A percentile compares a stretch with the other conserved stretches of the same genome.
Evolutionary conservation across 2,113 vertebrate genomes (phyloP).

Genomic region (Hemiscyllium ocellatum): DNA sequence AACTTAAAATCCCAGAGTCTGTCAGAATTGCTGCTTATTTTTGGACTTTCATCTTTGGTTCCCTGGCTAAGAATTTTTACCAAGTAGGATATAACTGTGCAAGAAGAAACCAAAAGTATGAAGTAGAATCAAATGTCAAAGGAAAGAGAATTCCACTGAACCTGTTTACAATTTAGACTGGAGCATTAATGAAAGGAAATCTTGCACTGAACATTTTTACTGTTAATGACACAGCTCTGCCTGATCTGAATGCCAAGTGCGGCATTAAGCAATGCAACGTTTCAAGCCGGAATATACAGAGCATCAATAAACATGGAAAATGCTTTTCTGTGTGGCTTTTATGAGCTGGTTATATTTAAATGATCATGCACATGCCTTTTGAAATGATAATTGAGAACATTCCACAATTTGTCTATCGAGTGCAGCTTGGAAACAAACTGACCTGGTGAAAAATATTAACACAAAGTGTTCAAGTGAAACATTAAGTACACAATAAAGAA

Average conservation of each 20-base stretch:
- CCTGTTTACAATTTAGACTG: not conserved
- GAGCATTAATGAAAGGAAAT: not conserved
- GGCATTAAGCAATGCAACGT: not conserved
- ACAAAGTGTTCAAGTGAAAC: not conserved
- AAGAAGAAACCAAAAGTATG: not conserved
- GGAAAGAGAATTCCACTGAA: not conserved
- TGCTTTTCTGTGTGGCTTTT: not conserved
- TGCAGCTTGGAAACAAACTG: not conserved
- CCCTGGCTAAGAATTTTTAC: not conserved
- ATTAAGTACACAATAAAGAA: not conserved
- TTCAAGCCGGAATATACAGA: not conserved
- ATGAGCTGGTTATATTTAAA: slow-evolving; percentile 14
- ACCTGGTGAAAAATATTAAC: not conserved
- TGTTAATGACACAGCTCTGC: not conserved
- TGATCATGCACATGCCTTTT: not conserved
- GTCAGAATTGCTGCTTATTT: not conserved
- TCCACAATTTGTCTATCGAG: not conserved
- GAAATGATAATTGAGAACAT: slow-evolving; percentile 16
- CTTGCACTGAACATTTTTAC: slow-evolving; percentile 22
- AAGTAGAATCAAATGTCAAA: not conserved
- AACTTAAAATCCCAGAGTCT: not conserved
- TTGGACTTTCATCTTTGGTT: not conserved
- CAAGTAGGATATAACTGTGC: not conserved
- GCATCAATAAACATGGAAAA: not conserved
- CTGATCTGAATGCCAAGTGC: slow-evolving; percentile 1